Evolutionary conservation across 2,113 vertebrate species (phyloP), one percentile per base, ranked within the genome.

Genomic region (Malurus melanocephalus): DNA sequence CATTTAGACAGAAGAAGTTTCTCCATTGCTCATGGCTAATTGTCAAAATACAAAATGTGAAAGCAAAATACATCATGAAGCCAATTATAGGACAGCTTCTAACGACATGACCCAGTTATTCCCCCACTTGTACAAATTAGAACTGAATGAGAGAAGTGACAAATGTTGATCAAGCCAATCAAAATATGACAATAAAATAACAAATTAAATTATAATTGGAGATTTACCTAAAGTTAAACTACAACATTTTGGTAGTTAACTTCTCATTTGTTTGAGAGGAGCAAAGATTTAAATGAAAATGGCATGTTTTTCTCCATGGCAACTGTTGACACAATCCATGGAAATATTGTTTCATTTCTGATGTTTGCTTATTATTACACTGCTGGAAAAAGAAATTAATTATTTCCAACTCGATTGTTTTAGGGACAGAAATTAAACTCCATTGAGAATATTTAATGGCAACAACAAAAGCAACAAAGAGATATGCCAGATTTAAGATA

Each of bases 71-170:
- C 15, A 23, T 42, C 6, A 65, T 6, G 4, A 85, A 73, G 27
- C 1, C 35, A 80, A 1, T 6, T 42, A 45, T 56, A 69, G 22
- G 53, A 68, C 4, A 62, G 8, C 13, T 80, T 73, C 20, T 73
- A 22, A 32, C 0, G 0, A 26, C 8, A 38, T 3, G 51, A 11
- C 2, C 3, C 21, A 45, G 26, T 8, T 27, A 10, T 32, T 32
- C 4, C 2, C 5, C 3, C 4, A 19, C 2, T 14, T 64, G 1
- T 20, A 42, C 16, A 22, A 64, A 6, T 22, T n/a, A 69, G 69
- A 81, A 69, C 7, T 52, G 42, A 85, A 21, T 68, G 27, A 46
- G 15, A 69, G 43, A 86, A 74, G 4, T 20, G 55, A 64, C 11
- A 59, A 19, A 40, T n/a, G 3, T 66, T 1, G 0, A 71, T 74